Evolutionary conservation across 2,797 vertebrate species (phyloP).

Genomic region (Halcyon chelicuti): DNA sequence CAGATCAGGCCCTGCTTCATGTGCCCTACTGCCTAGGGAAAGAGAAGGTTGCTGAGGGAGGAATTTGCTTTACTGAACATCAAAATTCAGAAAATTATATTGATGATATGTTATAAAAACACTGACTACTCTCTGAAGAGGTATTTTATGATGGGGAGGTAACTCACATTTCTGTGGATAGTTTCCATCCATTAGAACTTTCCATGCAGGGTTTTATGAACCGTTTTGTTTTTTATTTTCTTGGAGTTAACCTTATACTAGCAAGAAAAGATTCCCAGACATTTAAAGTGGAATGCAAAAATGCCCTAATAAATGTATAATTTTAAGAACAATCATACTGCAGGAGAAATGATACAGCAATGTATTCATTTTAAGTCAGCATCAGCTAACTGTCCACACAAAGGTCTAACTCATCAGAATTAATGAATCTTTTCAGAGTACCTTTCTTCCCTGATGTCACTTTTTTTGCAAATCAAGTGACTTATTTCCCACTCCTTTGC

Average conservation of each 20-base stretch:
- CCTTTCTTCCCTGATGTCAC: background rate
- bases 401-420: background rate
- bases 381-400: background rate
- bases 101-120: background rate
- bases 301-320: background rate
- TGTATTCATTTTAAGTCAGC: background rate
- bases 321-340: background rate
- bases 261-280: background rate
- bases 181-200: background rate
- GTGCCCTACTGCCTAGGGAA: background rate
- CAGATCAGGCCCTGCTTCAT: background rate
- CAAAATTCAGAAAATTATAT: background rate
- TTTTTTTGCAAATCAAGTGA: background rate
- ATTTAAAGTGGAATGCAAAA: background rate
- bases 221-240: background rate
- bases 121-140: background rate
- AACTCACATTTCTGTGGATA: background rate
- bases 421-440: background rate
- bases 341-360: background rate
- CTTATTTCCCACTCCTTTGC: background rate
- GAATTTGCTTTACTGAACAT: background rate
- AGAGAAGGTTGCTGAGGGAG: accelerated
- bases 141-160: background rate
- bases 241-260: background rate
- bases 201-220: background rate